Conservation (phyloP, 2,113 vertebrate species). For the Capreolus pygargus region DNA sequence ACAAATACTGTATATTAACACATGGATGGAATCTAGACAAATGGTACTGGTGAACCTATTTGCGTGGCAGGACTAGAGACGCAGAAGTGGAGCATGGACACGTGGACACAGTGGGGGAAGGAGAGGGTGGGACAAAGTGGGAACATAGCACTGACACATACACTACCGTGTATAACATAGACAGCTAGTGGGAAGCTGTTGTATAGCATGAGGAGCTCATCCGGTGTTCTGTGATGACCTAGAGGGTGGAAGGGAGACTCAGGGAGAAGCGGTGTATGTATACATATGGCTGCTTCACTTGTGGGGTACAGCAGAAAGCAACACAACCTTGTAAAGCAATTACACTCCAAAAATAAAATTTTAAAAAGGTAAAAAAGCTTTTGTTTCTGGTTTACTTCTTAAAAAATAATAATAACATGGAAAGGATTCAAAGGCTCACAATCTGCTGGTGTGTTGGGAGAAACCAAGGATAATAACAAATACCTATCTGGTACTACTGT, state of each 20-base stretch:
- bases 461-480: not conserved
- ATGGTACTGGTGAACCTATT: not conserved
- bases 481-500: accelerated
- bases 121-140: not conserved
- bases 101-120: not conserved
- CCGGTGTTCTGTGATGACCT: not conserved
- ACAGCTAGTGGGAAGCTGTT: not conserved
- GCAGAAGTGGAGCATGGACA: not conserved
- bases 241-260: not conserved
- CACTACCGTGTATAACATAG: not conserved
- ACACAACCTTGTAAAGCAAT: not conserved
- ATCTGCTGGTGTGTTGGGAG: not conserved
- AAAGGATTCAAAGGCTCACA: not conserved
- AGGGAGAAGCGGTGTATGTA: not conserved
- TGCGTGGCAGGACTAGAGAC: not conserved
- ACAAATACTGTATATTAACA: not conserved
- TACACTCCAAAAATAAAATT: too few relatives aligned
- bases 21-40: not conserved
- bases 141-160: not conserved
- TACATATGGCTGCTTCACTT: not conserved
- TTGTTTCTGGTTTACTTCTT: not conserved
- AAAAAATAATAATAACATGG: not conserved
- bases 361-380: not conserved
- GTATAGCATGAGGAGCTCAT: not conserved
- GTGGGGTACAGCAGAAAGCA: not conserved